Base-by-base conservation (phyloP, 2,888 invertebrate genomes). In the Phengaris alcon region DNA sequence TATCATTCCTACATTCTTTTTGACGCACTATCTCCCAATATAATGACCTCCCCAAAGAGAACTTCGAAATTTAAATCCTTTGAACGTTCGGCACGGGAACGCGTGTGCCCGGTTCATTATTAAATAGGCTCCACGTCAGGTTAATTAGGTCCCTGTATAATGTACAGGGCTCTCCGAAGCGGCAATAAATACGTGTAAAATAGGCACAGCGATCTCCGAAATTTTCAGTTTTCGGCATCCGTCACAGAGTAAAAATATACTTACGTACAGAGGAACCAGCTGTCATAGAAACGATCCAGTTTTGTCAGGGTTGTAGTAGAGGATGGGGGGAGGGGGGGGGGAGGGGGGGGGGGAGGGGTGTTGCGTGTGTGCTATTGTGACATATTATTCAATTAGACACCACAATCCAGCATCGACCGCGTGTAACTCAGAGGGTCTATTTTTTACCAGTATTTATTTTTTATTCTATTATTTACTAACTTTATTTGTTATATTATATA, bases 111-210 rank as follows among this genome's bases (percentile, higher is more conserved):
- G 76, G 77, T 12, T 75, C 78, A 82, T 82, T 80, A 83, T 82
- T 82, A 81, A 82, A 79, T 68, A 78, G 75, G 59, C 73, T 77
- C 76, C 77, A 80, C 81, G 83, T 82, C 87, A 86, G 86, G 91
- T 90, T 93, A 93, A 93, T 93, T 92, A 93, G 91, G 85, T 84
- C 84, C 86, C 86, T 93, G 86, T 90, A 92, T 93, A 89, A 93
- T 92, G 90, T 90, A 93, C 88, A 86, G 89, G 35, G 90, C 90
- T 88, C 87, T 85, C 87, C 88, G 88, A 89, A 89, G 88, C 87
- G 86, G 87, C 87, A 89, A 89, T 91, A 90, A 90, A 91, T 90
- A 91, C 87, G 84, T 84, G 81, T 69, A 69, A 64, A 80, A 80
- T 77, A 76, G 77, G 79, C 77, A 84, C 82, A 82, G 82, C 88